Evolutionary conservation across 2,113 vertebrate species (phyloP).

Genomic region (Morone saxatilis): DNA sequence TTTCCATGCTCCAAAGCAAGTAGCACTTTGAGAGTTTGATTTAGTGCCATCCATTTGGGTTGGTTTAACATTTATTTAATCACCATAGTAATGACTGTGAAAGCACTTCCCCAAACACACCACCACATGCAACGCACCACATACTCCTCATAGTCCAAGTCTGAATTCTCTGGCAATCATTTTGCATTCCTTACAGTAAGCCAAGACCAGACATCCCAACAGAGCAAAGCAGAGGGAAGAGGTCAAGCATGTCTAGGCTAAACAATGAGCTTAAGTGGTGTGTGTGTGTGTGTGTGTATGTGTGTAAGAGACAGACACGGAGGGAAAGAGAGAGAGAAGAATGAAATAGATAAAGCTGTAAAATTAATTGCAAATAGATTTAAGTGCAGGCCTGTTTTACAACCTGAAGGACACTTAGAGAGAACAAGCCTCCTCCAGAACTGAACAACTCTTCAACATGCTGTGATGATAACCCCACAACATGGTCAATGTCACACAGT

Average conservation of each 20-base stretch:
- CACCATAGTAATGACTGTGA: slow-evolving; percentile 54
- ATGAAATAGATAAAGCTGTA: slow-evolving; percentile 38
- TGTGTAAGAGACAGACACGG: slow-evolving; percentile 16
- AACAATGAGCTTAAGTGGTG: slow-evolving; percentile 61
- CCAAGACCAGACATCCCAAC: slow-evolving; percentile 72
- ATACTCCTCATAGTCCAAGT: slow-evolving; percentile 51
- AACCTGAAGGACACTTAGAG: background rate
- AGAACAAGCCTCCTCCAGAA: background rate
- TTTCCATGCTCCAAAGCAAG: slow-evolving; percentile 49
- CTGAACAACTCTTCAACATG: background rate
- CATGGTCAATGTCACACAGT: too few species aligned
- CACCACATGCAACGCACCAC: slow-evolving; percentile 37
- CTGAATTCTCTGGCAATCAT: slow-evolving; percentile 64
- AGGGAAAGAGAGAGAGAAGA: background rate
- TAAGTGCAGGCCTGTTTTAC: slow-evolving; percentile 18
- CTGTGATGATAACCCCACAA: background rate
- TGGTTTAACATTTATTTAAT: slow-evolving; percentile 67
- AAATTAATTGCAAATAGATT: slow-evolving; percentile 37
- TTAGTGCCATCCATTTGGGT: slow-evolving; percentile 36
- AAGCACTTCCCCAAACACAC: slow-evolving; percentile 54
- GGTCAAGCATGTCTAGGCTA: slow-evolving; percentile 68
- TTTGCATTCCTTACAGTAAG: slow-evolving; percentile 68
- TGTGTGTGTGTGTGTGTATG: slow-evolving; percentile 17
- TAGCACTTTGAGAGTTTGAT: slow-evolving; percentile 36
- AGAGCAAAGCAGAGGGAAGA: slow-evolving; percentile 60